Base-by-base conservation (phyloP, 2,113 vertebrate species). In the Halcyon malimbica region DNA sequence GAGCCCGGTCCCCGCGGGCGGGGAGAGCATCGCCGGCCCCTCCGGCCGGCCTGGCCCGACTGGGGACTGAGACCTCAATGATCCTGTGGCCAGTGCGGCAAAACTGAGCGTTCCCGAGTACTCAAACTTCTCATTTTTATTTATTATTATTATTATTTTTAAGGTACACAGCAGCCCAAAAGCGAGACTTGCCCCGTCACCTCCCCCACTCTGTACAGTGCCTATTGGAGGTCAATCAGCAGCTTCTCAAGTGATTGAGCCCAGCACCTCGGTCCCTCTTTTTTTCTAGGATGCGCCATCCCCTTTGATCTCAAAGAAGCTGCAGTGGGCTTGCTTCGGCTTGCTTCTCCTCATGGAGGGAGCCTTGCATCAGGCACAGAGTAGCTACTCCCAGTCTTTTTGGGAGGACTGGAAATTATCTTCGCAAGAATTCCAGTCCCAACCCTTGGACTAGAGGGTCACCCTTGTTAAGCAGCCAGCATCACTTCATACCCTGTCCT, bases 401-500 rank as follows among this genome's bases (percentile, higher is more conserved):
- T 80, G 19, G 56, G 31, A 86, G 23, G 33, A 20, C 41, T 83
- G 63, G 44, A 19, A 83, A 20, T 3, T 23, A 5, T 11, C 41
- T 63, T 56, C 46, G 9, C 33, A 37, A 57, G 21, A 23, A 18
- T 13, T 71, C 9, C 12, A 8, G 20, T 50, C 19, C 13, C 56
- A 77, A 6, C 24, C 10, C 14, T 2, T n/a, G 44, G 54, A 60
- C 77, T 39, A 26, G 29, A 3, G 15, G 12, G 26, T 59, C 9
- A 3, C 2, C 2, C 2, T 1, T 28, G 18, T 17, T 81, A 56
- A 78, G 68, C 68, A 70, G 28, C 35, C 24, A 59, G 10, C 0
- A 0, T 2, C 13, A 25, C 37, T 64, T 65, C 37, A 42, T 14
- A 15, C 33, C n/a, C 25, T 21, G 1, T 3, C 1, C 23, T 75